phyloP scores from a whole-genome alignment of 2,888 invertebrate genomes.

The Herminia tarsipennalis region DNA sequence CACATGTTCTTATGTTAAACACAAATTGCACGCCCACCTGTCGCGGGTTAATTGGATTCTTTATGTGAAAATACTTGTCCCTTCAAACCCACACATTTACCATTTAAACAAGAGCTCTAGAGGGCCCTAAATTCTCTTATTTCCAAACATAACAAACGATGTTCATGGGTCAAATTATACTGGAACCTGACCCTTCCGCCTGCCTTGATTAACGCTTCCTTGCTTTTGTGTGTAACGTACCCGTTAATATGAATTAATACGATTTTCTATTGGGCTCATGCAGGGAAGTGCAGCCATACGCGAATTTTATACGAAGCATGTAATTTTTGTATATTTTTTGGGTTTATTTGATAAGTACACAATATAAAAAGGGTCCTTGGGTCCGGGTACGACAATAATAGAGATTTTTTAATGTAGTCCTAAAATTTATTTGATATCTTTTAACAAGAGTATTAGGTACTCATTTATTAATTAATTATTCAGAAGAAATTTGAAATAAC shows the following conservation, averaged over 20 bases:
- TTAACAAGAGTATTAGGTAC: too few species aligned
- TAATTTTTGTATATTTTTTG: conserved; percentile 24
- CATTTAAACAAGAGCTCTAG: conserved; percentile 49
- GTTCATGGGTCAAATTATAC: conserved; percentile 41
- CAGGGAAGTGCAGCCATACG: conserved; percentile 32
- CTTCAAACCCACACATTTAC: conserved; percentile 48
- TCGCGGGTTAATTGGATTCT: conserved; percentile 76
- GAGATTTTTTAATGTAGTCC: too few species aligned
- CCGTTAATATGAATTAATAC: conserved; percentile 62
- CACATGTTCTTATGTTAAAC: conserved; percentile 58
- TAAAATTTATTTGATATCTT: too few species aligned
- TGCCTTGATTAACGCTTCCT: conserved; percentile 68
- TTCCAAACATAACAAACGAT: conserved; percentile 36
- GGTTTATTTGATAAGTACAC: conserved; percentile 10
- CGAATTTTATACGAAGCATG: conserved; percentile 24
- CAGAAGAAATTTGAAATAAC: too few species aligned
- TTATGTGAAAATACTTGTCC: conserved; percentile 69
- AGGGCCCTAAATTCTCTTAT: conserved; percentile 27
- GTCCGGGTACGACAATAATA: too few species aligned
- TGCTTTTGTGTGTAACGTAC: conserved; percentile 58
- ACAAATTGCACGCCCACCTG: conserved; percentile 62
- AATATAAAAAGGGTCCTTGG: not conserved
- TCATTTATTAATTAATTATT: too few species aligned
- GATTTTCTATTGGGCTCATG: conserved; percentile 40
- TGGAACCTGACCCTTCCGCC: conserved; percentile 67